Evolutionary conservation across 1,140 invertebrate species (phyloP).

Genomic region (Panonychus citri): DNA sequence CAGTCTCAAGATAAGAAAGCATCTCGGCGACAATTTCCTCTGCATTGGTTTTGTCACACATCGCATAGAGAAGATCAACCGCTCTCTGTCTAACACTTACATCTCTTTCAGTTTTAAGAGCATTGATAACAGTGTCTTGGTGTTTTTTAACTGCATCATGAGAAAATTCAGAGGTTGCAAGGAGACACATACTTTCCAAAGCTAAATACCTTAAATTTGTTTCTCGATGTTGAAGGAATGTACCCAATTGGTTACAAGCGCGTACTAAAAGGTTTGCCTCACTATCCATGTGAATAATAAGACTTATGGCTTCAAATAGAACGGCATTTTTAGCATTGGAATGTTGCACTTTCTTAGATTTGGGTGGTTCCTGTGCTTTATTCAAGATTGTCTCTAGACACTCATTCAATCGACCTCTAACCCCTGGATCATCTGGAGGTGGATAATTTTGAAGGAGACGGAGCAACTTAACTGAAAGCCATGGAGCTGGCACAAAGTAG

Average conservation of each 20-base stretch:
- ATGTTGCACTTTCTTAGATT: constrained; percentile 99
- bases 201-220: constrained; percentile 96
- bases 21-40: constrained; percentile 99
- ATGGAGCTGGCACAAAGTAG: constrained; percentile 98
- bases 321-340: constrained; percentile 99
- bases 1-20: constrained; percentile 94
- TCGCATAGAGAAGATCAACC: constrained; percentile 96
- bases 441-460: constrained; percentile 93
- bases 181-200: constrained; percentile 94
- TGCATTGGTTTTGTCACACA: constrained; percentile 98
- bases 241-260: constrained; percentile 94
- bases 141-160: constrained; percentile 99
- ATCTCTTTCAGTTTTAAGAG: constrained; percentile 98
- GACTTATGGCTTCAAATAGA: constrained; percentile 95
- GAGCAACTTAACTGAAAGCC: constrained; percentile 94
- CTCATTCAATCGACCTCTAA: constrained; percentile 80
- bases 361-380: constrained; percentile 96
- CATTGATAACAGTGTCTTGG: constrained; percentile 95
- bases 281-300: constrained; percentile 94
- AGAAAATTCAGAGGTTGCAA: constrained; percentile 97
- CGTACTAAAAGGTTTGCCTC: constrained; percentile 90
- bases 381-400: constrained; percentile 99
- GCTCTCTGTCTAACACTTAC: constrained; percentile 94
- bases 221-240: constrained; percentile 93
- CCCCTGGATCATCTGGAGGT: constrained; percentile 59